These are phyloP conservation scores for Marisa cornuarietis DNA, from an alignment of 1,140 invertebrate genomes.

Conservation along the genomic window DNA sequence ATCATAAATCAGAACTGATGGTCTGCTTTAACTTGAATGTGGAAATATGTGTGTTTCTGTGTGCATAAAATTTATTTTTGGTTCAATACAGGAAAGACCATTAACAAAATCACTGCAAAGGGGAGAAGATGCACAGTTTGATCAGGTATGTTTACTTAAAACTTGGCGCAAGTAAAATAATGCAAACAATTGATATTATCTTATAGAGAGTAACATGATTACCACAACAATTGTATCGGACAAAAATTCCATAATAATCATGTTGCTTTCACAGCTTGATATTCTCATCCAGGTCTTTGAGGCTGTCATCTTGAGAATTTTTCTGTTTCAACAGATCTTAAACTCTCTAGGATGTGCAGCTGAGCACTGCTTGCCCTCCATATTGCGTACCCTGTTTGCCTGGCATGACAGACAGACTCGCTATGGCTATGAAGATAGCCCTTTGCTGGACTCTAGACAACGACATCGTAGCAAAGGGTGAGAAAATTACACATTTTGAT, in stretches of 20 bases:
- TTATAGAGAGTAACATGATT: not conserved
- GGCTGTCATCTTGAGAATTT: not conserved
- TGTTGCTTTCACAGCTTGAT: constrained; percentile 4
- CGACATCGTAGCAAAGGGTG: constrained; percentile 63
- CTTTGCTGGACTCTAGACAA: constrained; percentile 45
- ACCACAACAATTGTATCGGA: not conserved
- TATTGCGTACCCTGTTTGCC: constrained; percentile 90
- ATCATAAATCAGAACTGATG: no score
- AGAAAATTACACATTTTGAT: not conserved
- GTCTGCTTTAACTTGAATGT: no score
- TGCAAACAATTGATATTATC: no score
- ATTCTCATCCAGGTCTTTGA: not conserved
- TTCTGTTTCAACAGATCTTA: constrained; percentile 71
- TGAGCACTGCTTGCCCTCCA: constrained; percentile 96
- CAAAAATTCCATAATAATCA: not conserved
- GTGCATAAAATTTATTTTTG: constrained; percentile 16
- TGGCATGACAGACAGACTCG: constrained; percentile 94
- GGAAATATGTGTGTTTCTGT: not conserved
- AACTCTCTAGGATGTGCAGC: constrained; percentile 91
- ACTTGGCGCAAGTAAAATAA: not conserved
- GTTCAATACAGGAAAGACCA: constrained; percentile 76
- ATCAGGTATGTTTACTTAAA: constrained; percentile 73
- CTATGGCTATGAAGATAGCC: constrained; percentile 54
- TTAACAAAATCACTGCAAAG: constrained; percentile 92
- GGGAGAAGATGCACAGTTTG: constrained; percentile 93